A percentile compares a stretch with the other conserved stretches of the same genome.
These are phyloP conservation scores for Pogonognathellus flavescens DNA, from an alignment of 1,140 invertebrate species.

Conservation along the genomic window DNA sequence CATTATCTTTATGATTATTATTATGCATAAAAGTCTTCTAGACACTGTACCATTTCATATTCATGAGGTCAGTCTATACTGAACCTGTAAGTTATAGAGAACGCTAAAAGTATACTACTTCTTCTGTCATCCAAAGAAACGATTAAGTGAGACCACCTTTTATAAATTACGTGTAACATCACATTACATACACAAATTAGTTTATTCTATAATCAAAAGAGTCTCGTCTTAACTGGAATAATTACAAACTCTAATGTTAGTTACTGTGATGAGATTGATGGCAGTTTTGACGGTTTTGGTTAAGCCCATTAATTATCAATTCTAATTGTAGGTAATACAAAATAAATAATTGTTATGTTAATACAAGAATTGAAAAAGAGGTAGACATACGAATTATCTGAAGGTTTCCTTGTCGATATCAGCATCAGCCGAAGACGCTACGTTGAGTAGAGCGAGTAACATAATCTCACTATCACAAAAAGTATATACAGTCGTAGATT, in stretches of 20 bases:
- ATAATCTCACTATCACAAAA: constrained; percentile 38
- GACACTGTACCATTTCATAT: too few species aligned
- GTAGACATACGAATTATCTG: constrained; percentile 16
- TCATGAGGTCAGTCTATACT: neutral
- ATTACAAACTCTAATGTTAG: neutral
- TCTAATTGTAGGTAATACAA: neutral
- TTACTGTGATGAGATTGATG: neutral
- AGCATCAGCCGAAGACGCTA: constrained; percentile 13
- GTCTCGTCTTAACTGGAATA: neutral
- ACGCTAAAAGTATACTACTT: too few species aligned
- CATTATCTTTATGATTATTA: constrained; percentile 17
- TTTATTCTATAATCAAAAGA: too few species aligned
- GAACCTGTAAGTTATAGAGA: neutral
- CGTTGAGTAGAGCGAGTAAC: constrained; percentile 1
- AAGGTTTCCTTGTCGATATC: neutral
- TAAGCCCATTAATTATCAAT: constrained; percentile 22
- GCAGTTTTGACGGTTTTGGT: constrained; percentile 2
- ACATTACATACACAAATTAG: neutral
- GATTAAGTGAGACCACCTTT: neutral
- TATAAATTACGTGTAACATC: neutral
- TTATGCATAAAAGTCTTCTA: neutral
- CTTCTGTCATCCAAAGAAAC: neutral
- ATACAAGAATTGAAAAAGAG: constrained; percentile 8
- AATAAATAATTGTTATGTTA: neutral
- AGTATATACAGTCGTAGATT: neutral